A percentile compares a stretch with the other conserved stretches of the same genome.
phyloP scores from a whole-genome alignment of 1,140 invertebrate genomes.

The Atta texana region DNA sequence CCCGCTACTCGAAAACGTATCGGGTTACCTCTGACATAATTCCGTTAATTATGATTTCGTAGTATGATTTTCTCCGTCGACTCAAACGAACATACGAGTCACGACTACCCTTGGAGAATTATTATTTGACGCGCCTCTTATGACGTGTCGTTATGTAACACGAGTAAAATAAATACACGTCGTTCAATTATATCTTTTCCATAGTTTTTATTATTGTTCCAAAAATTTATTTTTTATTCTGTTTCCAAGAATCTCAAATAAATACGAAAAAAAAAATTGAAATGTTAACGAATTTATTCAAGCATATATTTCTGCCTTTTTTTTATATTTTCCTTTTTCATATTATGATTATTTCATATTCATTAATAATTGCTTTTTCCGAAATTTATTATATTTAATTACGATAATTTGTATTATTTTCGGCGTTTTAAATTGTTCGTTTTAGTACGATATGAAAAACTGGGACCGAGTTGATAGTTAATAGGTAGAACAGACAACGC shows the following conservation, averaged over 20 bases:
- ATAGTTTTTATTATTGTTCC: neutral
- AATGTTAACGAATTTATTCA: neutral
- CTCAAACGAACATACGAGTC: constrained; percentile 21
- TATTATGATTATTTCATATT: neutral
- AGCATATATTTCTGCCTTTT: neutral
- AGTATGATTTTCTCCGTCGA: constrained; percentile 80
- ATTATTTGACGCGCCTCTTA: constrained; percentile 38
- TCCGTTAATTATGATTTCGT: constrained; percentile 85
- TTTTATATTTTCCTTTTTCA: neutral
- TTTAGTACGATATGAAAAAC: constrained; percentile 3
- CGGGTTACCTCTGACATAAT: constrained; percentile 82
- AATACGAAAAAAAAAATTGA: neutral
- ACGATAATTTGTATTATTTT: constrained; percentile 1
- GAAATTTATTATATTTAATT: constrained; percentile 6
- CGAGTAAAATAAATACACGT: constrained; percentile 18
- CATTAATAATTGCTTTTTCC: neutral
- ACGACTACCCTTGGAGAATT: constrained; percentile 42
- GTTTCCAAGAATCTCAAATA: neutral
- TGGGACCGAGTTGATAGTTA: constrained; percentile 29
- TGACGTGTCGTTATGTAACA: constrained; percentile 36
- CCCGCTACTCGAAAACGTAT: constrained; percentile 76
- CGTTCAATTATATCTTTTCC: neutral
- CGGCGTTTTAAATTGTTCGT: neutral
- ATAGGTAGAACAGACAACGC: constrained; percentile 11
- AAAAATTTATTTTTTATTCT: neutral